phyloP scores from a whole-genome alignment of 2,113 vertebrate species.

The Eolophus roseicapilla region DNA sequence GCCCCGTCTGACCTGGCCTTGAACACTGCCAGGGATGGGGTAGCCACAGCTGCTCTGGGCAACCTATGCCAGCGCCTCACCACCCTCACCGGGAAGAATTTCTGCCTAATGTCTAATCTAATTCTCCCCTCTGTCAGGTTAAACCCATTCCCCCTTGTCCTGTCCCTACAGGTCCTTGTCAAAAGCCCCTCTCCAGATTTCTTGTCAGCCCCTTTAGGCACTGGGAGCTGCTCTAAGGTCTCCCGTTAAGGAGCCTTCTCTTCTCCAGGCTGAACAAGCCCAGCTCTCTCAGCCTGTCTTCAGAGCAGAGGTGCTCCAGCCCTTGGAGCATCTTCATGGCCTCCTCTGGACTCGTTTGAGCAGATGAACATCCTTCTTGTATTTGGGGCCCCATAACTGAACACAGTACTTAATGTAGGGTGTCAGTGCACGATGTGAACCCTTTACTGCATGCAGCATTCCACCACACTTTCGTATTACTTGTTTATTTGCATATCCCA shows the following conservation, averaged over 20 bases:
- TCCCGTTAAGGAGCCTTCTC: not conserved
- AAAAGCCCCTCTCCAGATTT: not conserved
- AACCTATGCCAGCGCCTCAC: fast-evolving
- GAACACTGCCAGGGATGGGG: not conserved
- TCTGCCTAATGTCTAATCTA: not conserved
- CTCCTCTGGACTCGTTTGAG: not conserved
- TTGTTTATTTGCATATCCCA: not conserved
- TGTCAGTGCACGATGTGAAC: not conserved
- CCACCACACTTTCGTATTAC: not conserved
- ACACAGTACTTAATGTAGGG: not conserved
- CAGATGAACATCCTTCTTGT: not conserved
- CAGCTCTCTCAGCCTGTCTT: not conserved
- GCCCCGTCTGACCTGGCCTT: fast-evolving
- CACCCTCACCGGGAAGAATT: not conserved
- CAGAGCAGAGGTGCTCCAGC: not conserved
- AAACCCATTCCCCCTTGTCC: not conserved
- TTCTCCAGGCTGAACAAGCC: not conserved
- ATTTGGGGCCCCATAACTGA: not conserved
- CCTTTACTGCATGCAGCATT: not conserved
- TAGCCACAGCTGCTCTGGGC: not conserved
- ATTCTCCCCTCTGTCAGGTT: not conserved
- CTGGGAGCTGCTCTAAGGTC: not conserved
- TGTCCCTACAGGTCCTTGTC: not conserved
- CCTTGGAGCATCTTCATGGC: not conserved
- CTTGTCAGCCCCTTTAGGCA: not conserved